Conservation (phyloP, 2,888 invertebrate species). For the Hylaea fasciaria region DNA sequence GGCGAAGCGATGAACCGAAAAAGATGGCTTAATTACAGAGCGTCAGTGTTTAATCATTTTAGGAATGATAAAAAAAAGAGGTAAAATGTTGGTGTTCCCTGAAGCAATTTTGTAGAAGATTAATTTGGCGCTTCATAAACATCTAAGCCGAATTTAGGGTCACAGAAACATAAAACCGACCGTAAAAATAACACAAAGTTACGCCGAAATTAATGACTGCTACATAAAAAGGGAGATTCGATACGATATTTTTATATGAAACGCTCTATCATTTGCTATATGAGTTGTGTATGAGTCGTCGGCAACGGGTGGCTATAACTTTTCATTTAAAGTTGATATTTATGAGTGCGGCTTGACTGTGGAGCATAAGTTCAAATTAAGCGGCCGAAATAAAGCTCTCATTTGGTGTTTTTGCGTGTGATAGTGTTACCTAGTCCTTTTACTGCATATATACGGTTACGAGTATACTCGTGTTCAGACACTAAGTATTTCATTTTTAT, state of each 20-base stretch:
- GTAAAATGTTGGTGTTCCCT: conserved; percentile 10
- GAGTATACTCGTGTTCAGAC: too few species aligned
- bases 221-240: conserved; percentile 53
- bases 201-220: conserved; percentile 59
- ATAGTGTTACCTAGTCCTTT: neutral
- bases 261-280: conserved; percentile 34
- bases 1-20: conserved; percentile 30
- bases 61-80: conserved; percentile 31
- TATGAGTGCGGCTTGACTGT: conserved; percentile 10
- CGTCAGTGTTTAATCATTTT: conserved; percentile 34
- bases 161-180: conserved; percentile 59
- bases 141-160: conserved; percentile 58
- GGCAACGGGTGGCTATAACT: conserved; percentile 32
- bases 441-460: too few species aligned
- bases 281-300: conserved; percentile 36
- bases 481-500: too few species aligned
- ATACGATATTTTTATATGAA: conserved; percentile 50
- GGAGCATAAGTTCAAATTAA: conserved; percentile 17
- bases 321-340: conserved; percentile 30
- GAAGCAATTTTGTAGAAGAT: conserved; percentile 53
- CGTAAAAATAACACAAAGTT: conserved; percentile 63
- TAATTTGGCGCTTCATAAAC: conserved; percentile 60
- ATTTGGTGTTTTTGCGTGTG: neutral
- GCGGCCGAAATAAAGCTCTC: conserved; percentile 1
- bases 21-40: conserved; percentile 35